A percentile compares a stretch with the other conserved stretches of the same genome.
These are phyloP conservation scores for Acanthosoma haemorrhoidale DNA, from an alignment of 2,888 invertebrate genomes.

Conservation along the genomic window DNA sequence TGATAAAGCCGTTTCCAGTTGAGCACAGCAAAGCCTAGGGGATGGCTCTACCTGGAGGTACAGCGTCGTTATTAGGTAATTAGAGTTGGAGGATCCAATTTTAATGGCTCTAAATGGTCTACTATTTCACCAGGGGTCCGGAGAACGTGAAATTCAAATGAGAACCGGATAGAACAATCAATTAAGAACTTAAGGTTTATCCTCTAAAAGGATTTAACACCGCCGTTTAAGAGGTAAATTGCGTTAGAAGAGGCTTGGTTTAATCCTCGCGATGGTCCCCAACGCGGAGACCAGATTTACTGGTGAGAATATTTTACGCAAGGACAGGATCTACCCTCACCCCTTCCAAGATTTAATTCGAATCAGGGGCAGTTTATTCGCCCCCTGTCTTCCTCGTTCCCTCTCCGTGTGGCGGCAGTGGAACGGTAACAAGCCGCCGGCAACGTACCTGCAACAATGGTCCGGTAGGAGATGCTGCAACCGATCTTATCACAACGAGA, in stretches of 20 bases:
- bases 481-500: slow-evolving; percentile 4
- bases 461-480: not conserved
- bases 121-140: not conserved
- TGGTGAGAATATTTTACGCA: not conserved
- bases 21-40: too few species aligned
- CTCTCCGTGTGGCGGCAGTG: not conserved
- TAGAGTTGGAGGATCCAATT: not conserved
- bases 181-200: slow-evolving; percentile 23
- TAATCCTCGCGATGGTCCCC: not conserved
- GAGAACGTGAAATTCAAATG: slow-evolving; percentile 5
- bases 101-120: not conserved
- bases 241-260: slow-evolving; percentile 9
- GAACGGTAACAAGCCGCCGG: not conserved
- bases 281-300: not conserved
- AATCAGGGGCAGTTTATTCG: not conserved
- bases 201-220: slow-evolving; percentile 16
- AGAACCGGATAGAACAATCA: slow-evolving; percentile 18
- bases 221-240: slow-evolving; percentile 16
- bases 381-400: not conserved
- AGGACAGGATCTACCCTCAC: not conserved
- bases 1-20: too few species aligned
- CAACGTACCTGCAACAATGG: not conserved
- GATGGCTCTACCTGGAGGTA: too few species aligned
- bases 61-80: too few species aligned
- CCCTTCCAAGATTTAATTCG: not conserved